phyloP scores from a whole-genome alignment of 2,113 vertebrate species.

The Oxygymnocypris stewartii region DNA sequence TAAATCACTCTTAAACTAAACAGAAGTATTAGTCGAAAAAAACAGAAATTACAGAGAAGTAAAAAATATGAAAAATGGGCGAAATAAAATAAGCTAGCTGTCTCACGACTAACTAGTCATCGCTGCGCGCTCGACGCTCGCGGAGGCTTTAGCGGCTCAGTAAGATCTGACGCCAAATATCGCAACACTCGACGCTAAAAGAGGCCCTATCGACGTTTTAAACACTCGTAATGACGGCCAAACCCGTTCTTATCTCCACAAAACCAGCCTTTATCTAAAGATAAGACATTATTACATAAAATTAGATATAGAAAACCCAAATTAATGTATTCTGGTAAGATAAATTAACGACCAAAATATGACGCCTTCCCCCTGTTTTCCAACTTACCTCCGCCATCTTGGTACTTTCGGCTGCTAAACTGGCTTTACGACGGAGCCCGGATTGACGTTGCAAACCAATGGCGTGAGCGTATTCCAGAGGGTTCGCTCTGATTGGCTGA shows the following conservation, averaged over 20 bases:
- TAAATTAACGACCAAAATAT: slow-evolving; percentile 56
- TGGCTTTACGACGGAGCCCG: slow-evolving; percentile 79
- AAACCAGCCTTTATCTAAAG: neutral
- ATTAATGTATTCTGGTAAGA: neutral
- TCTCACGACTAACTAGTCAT: neutral
- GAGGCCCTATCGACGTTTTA: slow-evolving; percentile 24
- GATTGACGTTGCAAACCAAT: slow-evolving; percentile 81
- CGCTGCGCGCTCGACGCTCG: neutral
- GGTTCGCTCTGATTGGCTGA: slow-evolving; percentile 42
- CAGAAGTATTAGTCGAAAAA: neutral
- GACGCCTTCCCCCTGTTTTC: slow-evolving; percentile 71
- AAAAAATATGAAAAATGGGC: neutral
- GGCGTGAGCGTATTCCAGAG: neutral
- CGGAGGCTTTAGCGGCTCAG: neutral
- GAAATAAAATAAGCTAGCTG: neutral
- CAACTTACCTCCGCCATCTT: slow-evolving; percentile 89
- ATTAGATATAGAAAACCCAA: neutral
- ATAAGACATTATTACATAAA: neutral
- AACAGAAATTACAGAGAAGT: neutral
- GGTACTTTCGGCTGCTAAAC: slow-evolving; percentile 80
- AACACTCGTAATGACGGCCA: slow-evolving; percentile 14
- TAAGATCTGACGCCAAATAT: slow-evolving; percentile 42
- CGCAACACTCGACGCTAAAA: slow-evolving; percentile 43
- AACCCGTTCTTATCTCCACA: neutral
- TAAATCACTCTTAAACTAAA: neutral